Percentiles rank a stretch among this genome's conserved stretches.
These are phyloP conservation scores for Argya squamiceps DNA, from an alignment of 2,797 vertebrate genomes.

Conservation along the genomic window DNA sequence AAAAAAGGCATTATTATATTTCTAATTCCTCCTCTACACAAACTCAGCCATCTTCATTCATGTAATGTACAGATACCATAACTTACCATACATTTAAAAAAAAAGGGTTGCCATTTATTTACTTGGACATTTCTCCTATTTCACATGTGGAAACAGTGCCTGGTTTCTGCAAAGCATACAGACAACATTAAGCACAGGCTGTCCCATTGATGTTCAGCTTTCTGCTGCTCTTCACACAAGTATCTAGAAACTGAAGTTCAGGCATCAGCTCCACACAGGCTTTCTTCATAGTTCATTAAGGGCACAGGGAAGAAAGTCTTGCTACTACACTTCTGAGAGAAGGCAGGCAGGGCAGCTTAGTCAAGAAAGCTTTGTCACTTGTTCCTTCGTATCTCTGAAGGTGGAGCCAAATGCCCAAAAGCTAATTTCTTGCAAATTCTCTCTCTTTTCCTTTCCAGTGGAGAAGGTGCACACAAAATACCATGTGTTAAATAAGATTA, in stretches of 20 bases:
- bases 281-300: background rate
- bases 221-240: background rate
- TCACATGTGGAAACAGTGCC: background rate
- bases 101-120: background rate
- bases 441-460: background rate
- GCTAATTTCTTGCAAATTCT: background rate
- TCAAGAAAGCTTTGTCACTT: background rate
- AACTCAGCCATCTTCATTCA: background rate
- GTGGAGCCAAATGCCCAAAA: conserved; percentile 6
- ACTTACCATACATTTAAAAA: background rate
- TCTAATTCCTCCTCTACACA: background rate
- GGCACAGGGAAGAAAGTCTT: background rate
- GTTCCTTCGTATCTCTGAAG: conserved; percentile 19
- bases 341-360: background rate
- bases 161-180: background rate
- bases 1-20: background rate
- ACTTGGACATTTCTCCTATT: background rate
- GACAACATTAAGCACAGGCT: background rate
- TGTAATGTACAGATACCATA: background rate
- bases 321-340: background rate
- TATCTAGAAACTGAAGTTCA: background rate
- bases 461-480: background rate
- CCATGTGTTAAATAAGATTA: background rate
- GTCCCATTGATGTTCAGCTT: background rate
- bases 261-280: background rate